Conservation (phyloP, 2,113 vertebrate species). For the rabbit (Oryctolagus cuniculus) region DNA sequence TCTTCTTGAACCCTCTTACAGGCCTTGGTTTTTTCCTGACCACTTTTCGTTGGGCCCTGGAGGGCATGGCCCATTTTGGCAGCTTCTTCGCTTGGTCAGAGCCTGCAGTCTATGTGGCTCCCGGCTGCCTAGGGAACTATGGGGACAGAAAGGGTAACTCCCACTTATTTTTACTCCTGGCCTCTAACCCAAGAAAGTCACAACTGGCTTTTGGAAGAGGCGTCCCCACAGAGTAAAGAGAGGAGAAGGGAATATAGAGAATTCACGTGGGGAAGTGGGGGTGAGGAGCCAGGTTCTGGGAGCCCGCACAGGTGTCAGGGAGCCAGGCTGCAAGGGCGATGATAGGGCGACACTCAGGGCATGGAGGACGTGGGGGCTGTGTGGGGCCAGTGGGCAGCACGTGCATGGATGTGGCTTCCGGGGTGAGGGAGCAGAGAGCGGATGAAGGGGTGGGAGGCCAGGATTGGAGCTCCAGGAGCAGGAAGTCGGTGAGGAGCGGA, state of each 20-base stretch:
- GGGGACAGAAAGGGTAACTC: slow-evolving; percentile 64
- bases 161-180: slow-evolving; percentile 70
- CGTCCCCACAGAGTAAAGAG: slow-evolving; percentile 70
- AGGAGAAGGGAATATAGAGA: slow-evolving; percentile 62
- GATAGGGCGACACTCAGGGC: fast-evolving
- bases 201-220: slow-evolving; percentile 66
- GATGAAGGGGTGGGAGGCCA: not conserved
- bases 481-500: slow-evolving; percentile 62
- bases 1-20: not conserved
- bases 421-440: not conserved
- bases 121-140: slow-evolving; percentile 19
- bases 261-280: slow-evolving; percentile 67
- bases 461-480: slow-evolving; percentile 23
- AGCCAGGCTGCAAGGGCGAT: fast-evolving
- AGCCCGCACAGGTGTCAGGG: not conserved
- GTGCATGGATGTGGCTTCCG: not conserved
- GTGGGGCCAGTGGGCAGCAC: not conserved
- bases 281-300: not conserved
- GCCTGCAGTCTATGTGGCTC: not conserved
- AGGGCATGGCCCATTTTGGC: not conserved
- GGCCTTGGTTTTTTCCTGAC: not conserved
- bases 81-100: slow-evolving; percentile 10
- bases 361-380: not conserved
- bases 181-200: slow-evolving; percentile 72
- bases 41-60: not conserved